Evolutionary conservation across 2,113 vertebrate genomes (phyloP).

Genomic region (Macquaria ambigua): DNA sequence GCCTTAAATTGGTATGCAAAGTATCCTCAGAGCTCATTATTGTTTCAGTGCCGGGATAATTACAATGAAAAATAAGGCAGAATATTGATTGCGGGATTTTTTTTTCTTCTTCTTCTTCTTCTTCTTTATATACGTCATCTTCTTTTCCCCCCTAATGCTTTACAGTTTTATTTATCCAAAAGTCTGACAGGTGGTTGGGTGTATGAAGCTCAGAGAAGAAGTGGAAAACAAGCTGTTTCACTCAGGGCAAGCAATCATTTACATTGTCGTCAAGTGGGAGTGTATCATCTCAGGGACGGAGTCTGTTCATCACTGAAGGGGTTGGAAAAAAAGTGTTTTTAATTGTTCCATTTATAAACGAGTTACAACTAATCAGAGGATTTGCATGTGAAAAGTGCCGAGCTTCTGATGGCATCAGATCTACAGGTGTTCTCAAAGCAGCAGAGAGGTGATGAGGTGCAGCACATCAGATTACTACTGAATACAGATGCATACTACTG

Average conservation of each 20-base stretch:
- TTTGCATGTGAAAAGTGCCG: slow-evolving; percentile 16
- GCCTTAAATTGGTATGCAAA: slow-evolving; percentile 71
- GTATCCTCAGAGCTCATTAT: slow-evolving; percentile 58
- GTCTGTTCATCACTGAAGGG: slow-evolving; percentile 9
- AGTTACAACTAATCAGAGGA: slow-evolving; percentile 6
- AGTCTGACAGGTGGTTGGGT: slow-evolving; percentile 54
- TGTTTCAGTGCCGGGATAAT: slow-evolving; percentile 57
- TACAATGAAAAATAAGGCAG: slow-evolving; percentile 55
- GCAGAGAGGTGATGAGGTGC: background rate
- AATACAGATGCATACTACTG: background rate
- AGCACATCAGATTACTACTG: background rate
- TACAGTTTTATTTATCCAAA: slow-evolving; percentile 36
- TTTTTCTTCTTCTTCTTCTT: background rate
- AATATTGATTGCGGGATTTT: slow-evolving; percentile 55
- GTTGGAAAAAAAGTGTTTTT: background rate
- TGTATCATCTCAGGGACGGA: background rate
- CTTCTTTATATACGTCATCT: slow-evolving; percentile 16
- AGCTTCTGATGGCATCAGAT: slow-evolving; percentile 1
- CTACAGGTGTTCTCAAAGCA: slow-evolving; percentile 13
- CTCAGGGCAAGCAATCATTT: slow-evolving; percentile 37
- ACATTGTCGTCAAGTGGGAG: slow-evolving; percentile 41
- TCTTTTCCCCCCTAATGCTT: background rate
- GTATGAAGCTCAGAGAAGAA: slow-evolving; percentile 38
- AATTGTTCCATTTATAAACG: slow-evolving; percentile 20
- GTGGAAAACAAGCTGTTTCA: slow-evolving; percentile 53